Evolutionary conservation across 1,140 invertebrate genomes (phyloP).

Genomic region (Cepaea nemoralis): DNA sequence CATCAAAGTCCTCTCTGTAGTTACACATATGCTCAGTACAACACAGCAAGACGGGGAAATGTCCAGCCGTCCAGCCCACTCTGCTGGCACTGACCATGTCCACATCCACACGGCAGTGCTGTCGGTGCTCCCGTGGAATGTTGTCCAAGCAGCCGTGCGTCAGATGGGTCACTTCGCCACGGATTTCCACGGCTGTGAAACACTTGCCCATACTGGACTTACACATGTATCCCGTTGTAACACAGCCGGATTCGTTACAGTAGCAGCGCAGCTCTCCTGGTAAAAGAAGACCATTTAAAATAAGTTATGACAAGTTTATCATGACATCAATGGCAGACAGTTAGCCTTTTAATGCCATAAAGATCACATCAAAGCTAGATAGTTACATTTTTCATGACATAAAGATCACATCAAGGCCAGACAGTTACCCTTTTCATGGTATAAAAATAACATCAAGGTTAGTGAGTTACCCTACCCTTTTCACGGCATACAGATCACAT

Average conservation of each 20-base stretch:
- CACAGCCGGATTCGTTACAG: slow-evolving; percentile 84
- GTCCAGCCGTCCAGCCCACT: slow-evolving; percentile 60
- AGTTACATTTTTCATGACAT: too few relatives aligned
- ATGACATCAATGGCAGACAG: too few relatives aligned
- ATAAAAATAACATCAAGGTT: too few relatives aligned
- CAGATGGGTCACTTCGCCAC: slow-evolving; percentile 66
- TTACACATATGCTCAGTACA: slow-evolving; percentile 87
- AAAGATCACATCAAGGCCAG: too few relatives aligned
- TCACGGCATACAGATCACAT: too few relatives aligned
- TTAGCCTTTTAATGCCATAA: too few relatives aligned
- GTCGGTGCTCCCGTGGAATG: slow-evolving; percentile 58
- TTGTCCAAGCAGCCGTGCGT: slow-evolving; percentile 77
- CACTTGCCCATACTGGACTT: slow-evolving; percentile 80
- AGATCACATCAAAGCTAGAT: too few relatives aligned
- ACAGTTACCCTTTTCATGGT: too few relatives aligned
- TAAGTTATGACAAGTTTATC: too few relatives aligned
- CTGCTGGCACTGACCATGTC: slow-evolving; percentile 72
- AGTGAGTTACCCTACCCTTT: too few relatives aligned
- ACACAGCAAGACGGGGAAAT: slow-evolving; percentile 77
- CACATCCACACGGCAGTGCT: slow-evolving; percentile 41
- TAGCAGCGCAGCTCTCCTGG: slow-evolving; percentile 81
- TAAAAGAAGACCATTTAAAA: too few relatives aligned
- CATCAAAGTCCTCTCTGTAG: slow-evolving; percentile 76
- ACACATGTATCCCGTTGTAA: slow-evolving; percentile 87
- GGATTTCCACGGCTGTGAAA: slow-evolving; percentile 77